Evolutionary conservation across 1,140 invertebrate genomes (phyloP), one percentile per base, ranked within the genome.

Genomic region (Heliconius eleuchia): DNA sequence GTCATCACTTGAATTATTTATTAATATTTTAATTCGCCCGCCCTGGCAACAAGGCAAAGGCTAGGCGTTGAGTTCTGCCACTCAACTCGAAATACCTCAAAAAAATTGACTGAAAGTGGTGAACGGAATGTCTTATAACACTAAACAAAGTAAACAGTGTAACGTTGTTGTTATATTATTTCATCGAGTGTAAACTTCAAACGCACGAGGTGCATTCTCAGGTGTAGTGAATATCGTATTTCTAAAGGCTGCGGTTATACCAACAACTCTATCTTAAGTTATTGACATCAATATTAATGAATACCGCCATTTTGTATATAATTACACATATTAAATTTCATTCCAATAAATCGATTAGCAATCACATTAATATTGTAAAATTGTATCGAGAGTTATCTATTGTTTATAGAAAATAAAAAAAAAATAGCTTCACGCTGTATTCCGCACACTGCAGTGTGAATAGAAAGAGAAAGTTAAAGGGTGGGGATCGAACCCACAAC

Each of bases 181-280:
- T 80, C 66, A 80, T 82, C 66, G 66, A 75, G 46, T 73, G 70
- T 74, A 81, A 37, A n/a, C 74, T 80, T 74, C 55, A 73, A 71
- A 70, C 74, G 75, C 78, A 74, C 76, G 78, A 77, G 60, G 74
- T 84, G 83, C 82, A 89, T 89, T 88, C 86, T 85, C 86, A 88
- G 86, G 88, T 89, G 86, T 74, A 80, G 75, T 74, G 74, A 74
- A 78, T 85, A 86, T 88, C 84, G 75, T 73, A 77, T 88, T 85
- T 82, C 84, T 78, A 52, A 74, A 50, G 13, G 55, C 77, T 78
- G 74, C 72, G 76, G 42, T 78, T 75, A 52, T 75, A 71, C 73
- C 73, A 79, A 81, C 76, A 77, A 72, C 66, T 82, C 78, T 77
- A 80, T 80, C 55, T 78, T 66, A 18, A 73, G 66, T 76, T 80